These are phyloP conservation scores for Kryptolebias marmoratus DNA, from an alignment of 2,113 vertebrate genomes.

Conservation along the genomic window DNA sequence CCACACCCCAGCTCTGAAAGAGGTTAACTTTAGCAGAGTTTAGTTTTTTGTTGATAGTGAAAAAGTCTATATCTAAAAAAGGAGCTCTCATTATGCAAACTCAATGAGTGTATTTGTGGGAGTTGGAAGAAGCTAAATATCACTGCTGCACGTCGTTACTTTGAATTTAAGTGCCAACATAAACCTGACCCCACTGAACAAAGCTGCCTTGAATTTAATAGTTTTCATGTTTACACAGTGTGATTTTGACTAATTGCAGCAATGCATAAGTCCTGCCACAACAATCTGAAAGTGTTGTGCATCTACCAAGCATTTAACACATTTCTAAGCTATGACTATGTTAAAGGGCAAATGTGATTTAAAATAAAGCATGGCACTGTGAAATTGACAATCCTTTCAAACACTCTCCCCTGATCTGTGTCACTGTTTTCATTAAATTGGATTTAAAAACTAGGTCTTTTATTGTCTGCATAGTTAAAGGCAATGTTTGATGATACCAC, in stretches of 20 bases:
- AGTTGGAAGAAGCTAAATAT: slow-evolving; percentile 32
- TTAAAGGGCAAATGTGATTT: slow-evolving; percentile 4
- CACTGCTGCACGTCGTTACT: slow-evolving; percentile 29
- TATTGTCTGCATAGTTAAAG: slow-evolving; percentile 23
- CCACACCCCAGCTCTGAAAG: slow-evolving; percentile 13
- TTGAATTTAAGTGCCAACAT: slow-evolving; percentile 57
- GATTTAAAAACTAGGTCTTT: slow-evolving; percentile 22
- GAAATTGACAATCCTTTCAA: slow-evolving; percentile 3
- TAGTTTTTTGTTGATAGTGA: slow-evolving; percentile 33
- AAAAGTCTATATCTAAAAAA: slow-evolving; percentile 9
- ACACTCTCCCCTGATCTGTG: background rate
- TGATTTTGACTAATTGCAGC: slow-evolving; percentile 37
- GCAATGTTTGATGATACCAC: slow-evolving; percentile 8
- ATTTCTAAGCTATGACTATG: slow-evolving; percentile 14
- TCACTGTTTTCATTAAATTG: slow-evolving; percentile 9
- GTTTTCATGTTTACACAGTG: slow-evolving; percentile 10
- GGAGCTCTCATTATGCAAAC: slow-evolving; percentile 35
- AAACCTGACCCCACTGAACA: slow-evolving; percentile 48
- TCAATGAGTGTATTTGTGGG: slow-evolving; percentile 27
- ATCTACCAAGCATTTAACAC: slow-evolving; percentile 14
- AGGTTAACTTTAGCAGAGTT: slow-evolving; percentile 15
- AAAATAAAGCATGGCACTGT: slow-evolving; percentile 18
- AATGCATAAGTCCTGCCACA: slow-evolving; percentile 17
- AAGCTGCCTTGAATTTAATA: slow-evolving; percentile 31
- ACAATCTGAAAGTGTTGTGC: slow-evolving; percentile 5